These are phyloP conservation scores for Mastacembelus armatus DNA, from an alignment of 2,797 vertebrate species.

Conservation along the genomic window DNA sequence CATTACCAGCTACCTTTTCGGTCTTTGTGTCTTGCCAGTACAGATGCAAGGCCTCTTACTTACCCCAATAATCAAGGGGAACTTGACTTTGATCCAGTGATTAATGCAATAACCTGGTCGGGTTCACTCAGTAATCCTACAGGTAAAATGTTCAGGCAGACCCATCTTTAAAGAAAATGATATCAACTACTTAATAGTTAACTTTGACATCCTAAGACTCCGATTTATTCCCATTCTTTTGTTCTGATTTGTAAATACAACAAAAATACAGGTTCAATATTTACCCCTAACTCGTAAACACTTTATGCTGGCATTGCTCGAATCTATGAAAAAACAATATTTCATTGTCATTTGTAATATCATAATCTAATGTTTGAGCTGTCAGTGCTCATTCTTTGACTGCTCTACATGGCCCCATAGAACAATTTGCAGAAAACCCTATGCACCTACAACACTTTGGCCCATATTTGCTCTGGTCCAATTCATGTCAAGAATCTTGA, in stretches of 20 bases:
- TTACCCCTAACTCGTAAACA: neutral
- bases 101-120: neutral
- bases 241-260: neutral
- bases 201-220: neutral
- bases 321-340: too few species aligned
- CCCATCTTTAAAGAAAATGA: constrained; percentile 46
- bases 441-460: neutral
- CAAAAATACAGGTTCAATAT: neutral
- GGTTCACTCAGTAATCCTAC: constrained; percentile 8
- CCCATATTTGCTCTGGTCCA: neutral
- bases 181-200: neutral
- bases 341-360: too few species aligned
- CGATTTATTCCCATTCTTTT: neutral
- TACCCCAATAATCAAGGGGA: constrained; percentile 30
- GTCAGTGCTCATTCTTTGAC: neutral
- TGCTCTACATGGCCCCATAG: neutral
- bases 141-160: constrained; percentile 56
- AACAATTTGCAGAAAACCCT: neutral
- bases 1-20: neutral
- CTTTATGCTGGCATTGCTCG: neutral
- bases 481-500: neutral
- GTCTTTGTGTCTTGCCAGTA: neutral
- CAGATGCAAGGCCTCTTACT: constrained; percentile 11
- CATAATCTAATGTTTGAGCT: neutral
- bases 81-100: neutral